These are phyloP conservation scores for Poecilia latipinna DNA, from an alignment of 2,113 vertebrate species.

Conservation along the genomic window DNA sequence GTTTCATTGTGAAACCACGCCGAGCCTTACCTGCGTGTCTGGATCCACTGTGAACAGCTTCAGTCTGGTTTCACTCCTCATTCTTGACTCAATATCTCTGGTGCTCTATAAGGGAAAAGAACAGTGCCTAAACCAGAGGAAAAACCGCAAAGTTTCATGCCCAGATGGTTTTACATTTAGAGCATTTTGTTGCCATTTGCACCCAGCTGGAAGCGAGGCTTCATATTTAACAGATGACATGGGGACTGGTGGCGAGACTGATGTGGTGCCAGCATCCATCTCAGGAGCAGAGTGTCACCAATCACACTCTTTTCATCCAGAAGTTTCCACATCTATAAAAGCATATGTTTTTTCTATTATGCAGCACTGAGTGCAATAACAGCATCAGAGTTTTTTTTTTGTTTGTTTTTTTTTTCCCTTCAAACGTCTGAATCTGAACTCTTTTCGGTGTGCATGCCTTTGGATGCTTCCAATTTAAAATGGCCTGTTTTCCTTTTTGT, in stretches of 20 bases:
- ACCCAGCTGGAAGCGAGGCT: conserved; percentile 42
- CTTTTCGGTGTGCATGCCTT: conserved; percentile 6
- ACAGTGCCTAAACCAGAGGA: conserved; percentile 25
- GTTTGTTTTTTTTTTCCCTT: not conserved
- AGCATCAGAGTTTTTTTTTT: not conserved
- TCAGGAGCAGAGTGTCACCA: conserved; percentile 25
- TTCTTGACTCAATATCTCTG: conserved; percentile 92
- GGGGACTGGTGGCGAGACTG: conserved; percentile 30
- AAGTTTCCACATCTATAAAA: conserved; percentile 51
- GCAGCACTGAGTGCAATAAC: conserved; percentile 8
- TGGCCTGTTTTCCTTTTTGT: too few relatives aligned
- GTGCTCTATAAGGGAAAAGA: conserved; percentile 80
- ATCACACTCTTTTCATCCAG: conserved; percentile 42
- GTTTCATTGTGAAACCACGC: not conserved
- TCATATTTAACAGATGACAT: conserved; percentile 44
- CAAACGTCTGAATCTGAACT: not conserved
- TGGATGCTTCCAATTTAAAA: not conserved
- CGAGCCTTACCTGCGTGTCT: conserved; percentile 91
- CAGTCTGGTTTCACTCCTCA: conserved; percentile 92
- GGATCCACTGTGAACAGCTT: conserved; percentile 97
- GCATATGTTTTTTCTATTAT: conserved; percentile 49
- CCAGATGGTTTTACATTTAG: conserved; percentile 35
- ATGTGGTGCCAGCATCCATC: conserved; percentile 41
- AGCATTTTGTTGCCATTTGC: conserved; percentile 20
- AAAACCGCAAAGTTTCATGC: conserved; percentile 3